These are phyloP conservation scores for Diuraphis noxia DNA, from an alignment of 1,140 invertebrate genomes.

Conservation along the genomic window DNA sequence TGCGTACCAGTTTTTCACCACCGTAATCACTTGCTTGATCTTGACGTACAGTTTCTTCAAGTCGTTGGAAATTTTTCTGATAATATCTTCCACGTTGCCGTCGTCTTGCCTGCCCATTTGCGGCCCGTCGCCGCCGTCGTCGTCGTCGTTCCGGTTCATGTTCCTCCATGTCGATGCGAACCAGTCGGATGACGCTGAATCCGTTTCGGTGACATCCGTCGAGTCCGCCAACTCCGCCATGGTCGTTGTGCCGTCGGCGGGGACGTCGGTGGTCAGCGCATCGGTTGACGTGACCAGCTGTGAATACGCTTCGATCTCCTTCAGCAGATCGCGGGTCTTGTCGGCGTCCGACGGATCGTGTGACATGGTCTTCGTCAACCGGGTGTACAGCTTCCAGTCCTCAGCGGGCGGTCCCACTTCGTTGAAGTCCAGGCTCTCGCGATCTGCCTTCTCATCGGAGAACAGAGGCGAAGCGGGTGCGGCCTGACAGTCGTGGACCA, in stretches of 20 bases:
- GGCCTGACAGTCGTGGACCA: neutral
- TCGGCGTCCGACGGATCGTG: neutral
- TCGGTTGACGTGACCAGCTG: neutral
- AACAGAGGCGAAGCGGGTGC: neutral
- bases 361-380: slow-evolving; percentile 1
- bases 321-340: neutral
- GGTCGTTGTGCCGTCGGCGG: neutral
- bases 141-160: slow-evolving; percentile 6
- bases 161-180: neutral
- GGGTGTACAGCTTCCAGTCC: slow-evolving; percentile 18
- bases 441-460: neutral
- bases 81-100: slow-evolving; percentile 8
- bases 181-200: slow-evolving; percentile 15
- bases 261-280: neutral
- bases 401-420: slow-evolving; percentile 21
- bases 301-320: slow-evolving; percentile 35
- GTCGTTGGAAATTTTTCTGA: slow-evolving; percentile 17
- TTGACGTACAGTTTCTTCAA: slow-evolving; percentile 40
- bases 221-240: neutral
- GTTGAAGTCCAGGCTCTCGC: neutral
- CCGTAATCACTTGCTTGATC: slow-evolving; percentile 19
- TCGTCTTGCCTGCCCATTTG: neutral
- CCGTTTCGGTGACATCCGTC: neutral
- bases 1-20: slow-evolving; percentile 46
- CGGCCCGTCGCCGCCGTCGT: neutral